These are phyloP conservation scores for Sogatella furcifera DNA, from an alignment of 1,140 invertebrate genomes.

Conservation along the genomic window DNA sequence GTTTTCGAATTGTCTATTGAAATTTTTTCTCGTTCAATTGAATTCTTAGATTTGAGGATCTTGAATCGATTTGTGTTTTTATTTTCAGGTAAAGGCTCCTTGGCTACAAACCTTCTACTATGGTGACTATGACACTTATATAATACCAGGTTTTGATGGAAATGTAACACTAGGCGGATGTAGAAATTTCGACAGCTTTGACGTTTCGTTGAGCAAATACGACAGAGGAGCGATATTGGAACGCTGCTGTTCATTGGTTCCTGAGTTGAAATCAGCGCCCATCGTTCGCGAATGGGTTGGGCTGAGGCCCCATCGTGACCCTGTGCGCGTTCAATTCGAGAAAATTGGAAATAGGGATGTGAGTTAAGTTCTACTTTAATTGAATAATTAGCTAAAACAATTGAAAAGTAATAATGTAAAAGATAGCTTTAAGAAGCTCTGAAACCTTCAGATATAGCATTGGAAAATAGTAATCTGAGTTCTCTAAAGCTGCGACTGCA, in stretches of 20 bases:
- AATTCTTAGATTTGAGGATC: too few species aligned
- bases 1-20: too few species aligned
- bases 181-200: slow-evolving; percentile 67
- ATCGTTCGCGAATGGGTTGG: slow-evolving; percentile 46
- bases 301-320: not conserved
- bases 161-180: slow-evolving; percentile 74
- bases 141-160: slow-evolving; percentile 62
- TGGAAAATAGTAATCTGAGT: too few species aligned
- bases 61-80: too few species aligned
- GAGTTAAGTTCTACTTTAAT: too few species aligned
- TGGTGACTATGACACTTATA: slow-evolving; percentile 70
- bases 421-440: too few species aligned
- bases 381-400: too few species aligned
- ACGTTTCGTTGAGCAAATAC: slow-evolving; percentile 50
- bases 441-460: too few species aligned
- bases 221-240: slow-evolving; percentile 64
- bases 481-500: too few species aligned
- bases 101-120: slow-evolving; percentile 85
- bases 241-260: slow-evolving; percentile 57
- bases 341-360: not conserved
- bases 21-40: too few species aligned
- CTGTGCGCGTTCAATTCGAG: slow-evolving; percentile 5
- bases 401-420: too few species aligned
- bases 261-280: slow-evolving; percentile 45
- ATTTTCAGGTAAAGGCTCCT: slow-evolving; percentile 60